Percentiles rank a stretch among this genome's conserved stretches.
These are phyloP conservation scores for Drosophila longiperda DNA, from an alignment of 2,888 invertebrate genomes.

Conservation along the genomic window DNA sequence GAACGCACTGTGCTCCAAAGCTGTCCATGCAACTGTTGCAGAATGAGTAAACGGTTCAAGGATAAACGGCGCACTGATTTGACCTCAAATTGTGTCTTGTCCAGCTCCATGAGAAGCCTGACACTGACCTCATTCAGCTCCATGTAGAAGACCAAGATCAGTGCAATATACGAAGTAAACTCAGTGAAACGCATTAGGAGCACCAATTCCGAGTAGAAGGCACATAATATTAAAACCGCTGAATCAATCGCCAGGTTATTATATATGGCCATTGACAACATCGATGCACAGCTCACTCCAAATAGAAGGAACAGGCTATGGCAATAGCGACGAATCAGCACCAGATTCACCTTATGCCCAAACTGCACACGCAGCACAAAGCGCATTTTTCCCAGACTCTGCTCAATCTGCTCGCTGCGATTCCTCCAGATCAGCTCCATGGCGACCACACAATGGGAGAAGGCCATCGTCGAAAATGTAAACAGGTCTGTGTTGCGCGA, in stretches of 20 bases:
- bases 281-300: background rate
- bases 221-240: slow-evolving; percentile 20
- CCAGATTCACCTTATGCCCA: slow-evolving; percentile 33
- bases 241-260: background rate
- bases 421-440: slow-evolving; percentile 63
- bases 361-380: slow-evolving; percentile 44
- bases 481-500: slow-evolving; percentile 62
- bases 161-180: slow-evolving; percentile 53
- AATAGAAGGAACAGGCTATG: slow-evolving; percentile 26
- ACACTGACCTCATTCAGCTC: slow-evolving; percentile 45
- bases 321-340: slow-evolving; percentile 40
- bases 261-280: slow-evolving; percentile 10
- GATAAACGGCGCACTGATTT: slow-evolving; percentile 24
- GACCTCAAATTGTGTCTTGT: slow-evolving; percentile 41
- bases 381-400: slow-evolving; percentile 41
- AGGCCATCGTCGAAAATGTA: slow-evolving; percentile 43
- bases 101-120: slow-evolving; percentile 40
- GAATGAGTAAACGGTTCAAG: slow-evolving; percentile 34
- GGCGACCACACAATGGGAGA: slow-evolving; percentile 33
- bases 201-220: slow-evolving; percentile 69
- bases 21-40: slow-evolving; percentile 68
- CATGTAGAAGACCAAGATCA: slow-evolving; percentile 52
- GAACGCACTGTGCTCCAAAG: slow-evolving; percentile 59
- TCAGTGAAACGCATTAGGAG: slow-evolving; percentile 65
- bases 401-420: slow-evolving; percentile 37